These are phyloP conservation scores for Microtus richardsoni DNA, from an alignment of 2,113 vertebrate genomes.

Conservation along the genomic window DNA sequence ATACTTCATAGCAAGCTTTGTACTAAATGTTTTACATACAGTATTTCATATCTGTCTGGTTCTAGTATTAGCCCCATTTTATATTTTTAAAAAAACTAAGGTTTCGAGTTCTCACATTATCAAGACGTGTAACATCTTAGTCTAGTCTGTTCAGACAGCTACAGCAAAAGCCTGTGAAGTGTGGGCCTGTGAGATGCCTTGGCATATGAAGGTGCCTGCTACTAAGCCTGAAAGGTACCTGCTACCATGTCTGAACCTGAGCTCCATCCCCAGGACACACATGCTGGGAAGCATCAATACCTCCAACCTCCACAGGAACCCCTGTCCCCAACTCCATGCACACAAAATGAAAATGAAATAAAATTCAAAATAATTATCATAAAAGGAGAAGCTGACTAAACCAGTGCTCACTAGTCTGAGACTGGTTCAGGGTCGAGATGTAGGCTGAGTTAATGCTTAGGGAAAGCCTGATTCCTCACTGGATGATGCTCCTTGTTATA, in stretches of 20 bases:
- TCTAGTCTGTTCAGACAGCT: not conserved
- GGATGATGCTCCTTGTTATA: not conserved
- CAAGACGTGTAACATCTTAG: not conserved
- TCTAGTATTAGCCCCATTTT: not conserved
- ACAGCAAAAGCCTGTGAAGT: not conserved
- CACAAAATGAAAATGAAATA: not conserved
- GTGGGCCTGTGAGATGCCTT: not conserved
- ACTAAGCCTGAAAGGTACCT: too few species aligned
- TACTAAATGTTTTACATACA: not conserved
- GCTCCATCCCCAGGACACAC: not conserved
- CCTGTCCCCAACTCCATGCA: too few species aligned
- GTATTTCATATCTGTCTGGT: not conserved
- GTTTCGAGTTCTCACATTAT: not conserved
- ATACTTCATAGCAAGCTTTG: not conserved
- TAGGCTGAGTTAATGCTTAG: not conserved
- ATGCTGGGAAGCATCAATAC: not conserved
- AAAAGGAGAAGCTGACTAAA: not conserved
- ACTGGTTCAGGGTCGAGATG: not conserved
- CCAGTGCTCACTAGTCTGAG: not conserved
- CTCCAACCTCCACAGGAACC: not conserved
- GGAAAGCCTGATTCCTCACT: not conserved
- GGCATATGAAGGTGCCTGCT: not conserved
- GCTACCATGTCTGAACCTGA: too few species aligned
- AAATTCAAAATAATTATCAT: not conserved
- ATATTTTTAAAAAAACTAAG: not conserved